Evolutionary conservation across 2,888 invertebrate species (phyloP).

Genomic region (Torymus auratus): DNA sequence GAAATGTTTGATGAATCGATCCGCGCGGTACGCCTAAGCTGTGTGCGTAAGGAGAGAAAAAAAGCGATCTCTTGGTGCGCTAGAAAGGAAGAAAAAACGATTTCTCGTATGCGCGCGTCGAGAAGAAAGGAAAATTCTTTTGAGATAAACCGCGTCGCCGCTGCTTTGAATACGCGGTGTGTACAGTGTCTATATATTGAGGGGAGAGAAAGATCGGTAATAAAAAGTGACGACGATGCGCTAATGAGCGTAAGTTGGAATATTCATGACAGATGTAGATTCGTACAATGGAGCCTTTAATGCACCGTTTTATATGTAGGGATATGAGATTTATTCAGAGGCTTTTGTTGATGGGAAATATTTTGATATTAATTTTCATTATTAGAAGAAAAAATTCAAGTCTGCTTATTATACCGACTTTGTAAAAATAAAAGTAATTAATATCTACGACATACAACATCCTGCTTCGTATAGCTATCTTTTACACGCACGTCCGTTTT

Average conservation of each 20-base stretch:
- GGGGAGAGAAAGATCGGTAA: neutral
- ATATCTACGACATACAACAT: too few relatives aligned
- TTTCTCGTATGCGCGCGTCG: neutral
- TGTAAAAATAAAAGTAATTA: too few relatives aligned
- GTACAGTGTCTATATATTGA: neutral
- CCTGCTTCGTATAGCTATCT: too few relatives aligned
- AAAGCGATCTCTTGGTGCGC: too few relatives aligned
- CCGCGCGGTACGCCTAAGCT: neutral
- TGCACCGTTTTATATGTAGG: neutral
- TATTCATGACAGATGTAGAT: slow-evolving; percentile 31
- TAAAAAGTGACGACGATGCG: slow-evolving; percentile 19
- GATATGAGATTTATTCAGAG: neutral
- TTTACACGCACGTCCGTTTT: neutral
- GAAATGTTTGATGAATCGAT: slow-evolving; percentile 56
- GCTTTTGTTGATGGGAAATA: too few relatives aligned
- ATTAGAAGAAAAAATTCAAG: too few relatives aligned
- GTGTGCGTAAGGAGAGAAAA: too few relatives aligned
- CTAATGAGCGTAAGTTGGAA: slow-evolving; percentile 46
- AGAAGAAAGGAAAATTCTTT: slow-evolving; percentile 50
- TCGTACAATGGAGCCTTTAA: neutral
- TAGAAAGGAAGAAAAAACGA: slow-evolving; percentile 6
- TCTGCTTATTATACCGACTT: too few relatives aligned
- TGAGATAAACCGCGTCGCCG: slow-evolving; percentile 5
- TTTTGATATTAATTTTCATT: too few relatives aligned
- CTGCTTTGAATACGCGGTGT: slow-evolving; percentile 34